These are phyloP conservation scores for Brevimyrus niger DNA, from an alignment of 2,113 vertebrate genomes.

Conservation along the genomic window DNA sequence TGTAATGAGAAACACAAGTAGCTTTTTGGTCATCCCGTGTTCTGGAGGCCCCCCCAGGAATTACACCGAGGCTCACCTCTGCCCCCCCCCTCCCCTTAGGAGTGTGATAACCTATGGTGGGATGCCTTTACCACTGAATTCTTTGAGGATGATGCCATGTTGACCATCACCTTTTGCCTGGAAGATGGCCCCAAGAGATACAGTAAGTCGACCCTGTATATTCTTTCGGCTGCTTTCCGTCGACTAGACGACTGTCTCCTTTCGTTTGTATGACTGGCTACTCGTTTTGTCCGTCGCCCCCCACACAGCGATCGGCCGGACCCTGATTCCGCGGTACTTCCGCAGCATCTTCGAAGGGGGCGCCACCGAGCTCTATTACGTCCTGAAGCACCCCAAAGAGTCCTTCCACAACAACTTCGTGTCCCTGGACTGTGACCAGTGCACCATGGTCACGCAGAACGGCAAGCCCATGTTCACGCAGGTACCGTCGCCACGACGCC, in stretches of 20 bases:
- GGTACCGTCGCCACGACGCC: constrained; percentile 49
- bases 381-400: constrained; percentile 96
- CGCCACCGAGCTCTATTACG: constrained; percentile 92
- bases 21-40: neutral
- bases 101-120: constrained; percentile 99
- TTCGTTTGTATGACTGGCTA: neutral
- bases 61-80: neutral
- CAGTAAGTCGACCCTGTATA: constrained; percentile 64
- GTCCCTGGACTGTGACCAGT: constrained; percentile 94
- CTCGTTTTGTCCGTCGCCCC: neutral
- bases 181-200: constrained; percentile 99
- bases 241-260: neutral
- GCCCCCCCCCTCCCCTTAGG: constrained; percentile 50
- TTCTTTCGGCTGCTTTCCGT: neutral
- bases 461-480: constrained; percentile 98
- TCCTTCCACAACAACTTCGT: constrained; percentile 97
- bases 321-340: constrained; percentile 96
- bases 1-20: neutral
- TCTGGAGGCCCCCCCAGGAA: neutral
- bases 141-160: constrained; percentile 95
- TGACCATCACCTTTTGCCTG: constrained; percentile 98
- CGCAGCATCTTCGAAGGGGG: constrained; percentile 97
- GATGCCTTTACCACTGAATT: constrained; percentile 98
- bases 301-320: constrained; percentile 86
- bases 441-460: constrained; percentile 97